Conservation (phyloP, 2,888 invertebrate species). For the Mimas tiliae region DNA sequence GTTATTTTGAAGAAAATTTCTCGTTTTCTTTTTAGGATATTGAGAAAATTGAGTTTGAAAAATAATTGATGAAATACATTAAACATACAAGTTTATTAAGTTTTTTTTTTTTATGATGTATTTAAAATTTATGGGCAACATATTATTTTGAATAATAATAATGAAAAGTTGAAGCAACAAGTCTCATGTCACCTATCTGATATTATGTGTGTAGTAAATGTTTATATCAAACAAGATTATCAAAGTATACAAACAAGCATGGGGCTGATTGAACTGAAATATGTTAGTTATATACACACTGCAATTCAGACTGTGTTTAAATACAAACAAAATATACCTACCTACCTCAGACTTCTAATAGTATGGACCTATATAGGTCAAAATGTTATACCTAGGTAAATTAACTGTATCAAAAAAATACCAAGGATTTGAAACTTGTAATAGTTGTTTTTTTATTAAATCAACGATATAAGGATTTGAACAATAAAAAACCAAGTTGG, state of each 20-base stretch:
- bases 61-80: no score
- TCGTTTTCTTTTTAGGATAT: no score
- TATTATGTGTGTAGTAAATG: background rate
- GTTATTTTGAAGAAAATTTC: no score
- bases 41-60: no score
- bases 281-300: no score
- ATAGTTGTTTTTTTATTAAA: background rate
- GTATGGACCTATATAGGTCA: conserved; percentile 1
- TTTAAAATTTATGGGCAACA: no score
- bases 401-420: background rate
- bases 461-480: conserved; percentile 5
- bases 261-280: background rate
- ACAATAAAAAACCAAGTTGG: conserved; percentile 51
- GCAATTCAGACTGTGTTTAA: background rate
- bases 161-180: background rate
- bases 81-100: no score
- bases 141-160: background rate
- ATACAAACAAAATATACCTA: background rate
- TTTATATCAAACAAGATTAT: background rate
- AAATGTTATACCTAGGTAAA: conserved; percentile 12
- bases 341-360: background rate
- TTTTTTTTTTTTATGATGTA: no score
- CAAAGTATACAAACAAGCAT: conserved; percentile 1
- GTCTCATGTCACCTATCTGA: background rate
- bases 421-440: no score